A percentile compares a stretch with the other conserved stretches of the same genome.
These are phyloP conservation scores for Mycteria americana DNA, from an alignment of 2,797 vertebrate genomes.

Conservation along the genomic window DNA sequence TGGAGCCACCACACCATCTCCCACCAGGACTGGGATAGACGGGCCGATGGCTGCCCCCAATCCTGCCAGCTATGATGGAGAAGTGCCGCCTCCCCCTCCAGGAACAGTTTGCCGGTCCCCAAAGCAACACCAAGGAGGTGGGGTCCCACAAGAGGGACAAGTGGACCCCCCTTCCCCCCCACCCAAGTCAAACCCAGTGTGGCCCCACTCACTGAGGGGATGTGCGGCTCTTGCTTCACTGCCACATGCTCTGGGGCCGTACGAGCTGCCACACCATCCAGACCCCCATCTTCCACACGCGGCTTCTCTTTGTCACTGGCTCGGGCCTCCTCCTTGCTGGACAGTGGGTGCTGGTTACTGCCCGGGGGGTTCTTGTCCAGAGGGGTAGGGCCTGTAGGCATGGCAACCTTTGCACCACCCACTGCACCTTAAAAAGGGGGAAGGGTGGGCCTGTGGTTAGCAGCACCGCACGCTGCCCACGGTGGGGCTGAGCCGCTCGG, in stretches of 20 bases:
- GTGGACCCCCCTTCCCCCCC: not conserved
- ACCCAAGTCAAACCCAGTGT: not conserved
- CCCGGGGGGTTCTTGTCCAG: constrained; percentile 90
- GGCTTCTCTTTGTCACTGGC: constrained; percentile 88
- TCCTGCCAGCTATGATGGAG: not conserved
- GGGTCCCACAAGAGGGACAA: not conserved
- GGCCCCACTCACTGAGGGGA: constrained; percentile 80
- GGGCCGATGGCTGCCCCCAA: not conserved
- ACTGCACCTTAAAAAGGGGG: constrained; percentile 99
- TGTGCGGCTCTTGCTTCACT: constrained; percentile 86
- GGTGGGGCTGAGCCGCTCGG: not conserved
- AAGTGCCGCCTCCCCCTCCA: not conserved
- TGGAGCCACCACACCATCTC: not conserved
- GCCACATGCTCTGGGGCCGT: constrained; percentile 84
- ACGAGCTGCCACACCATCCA: constrained; percentile 85
- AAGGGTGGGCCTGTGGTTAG: constrained; percentile 88
- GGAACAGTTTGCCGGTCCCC: not conserved
- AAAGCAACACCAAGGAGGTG: not conserved
- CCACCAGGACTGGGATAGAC: not conserved
- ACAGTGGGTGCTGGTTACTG: constrained; percentile 88
- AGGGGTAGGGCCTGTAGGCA: constrained; percentile 90
- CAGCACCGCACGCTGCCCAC: constrained; percentile 43
- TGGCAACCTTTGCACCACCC: constrained; percentile 98
- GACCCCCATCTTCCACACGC: constrained; percentile 79
- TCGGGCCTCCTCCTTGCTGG: constrained; percentile 88